Evolutionary conservation across 2,888 invertebrate genomes (phyloP).

Genomic region (Troilus luridus): DNA sequence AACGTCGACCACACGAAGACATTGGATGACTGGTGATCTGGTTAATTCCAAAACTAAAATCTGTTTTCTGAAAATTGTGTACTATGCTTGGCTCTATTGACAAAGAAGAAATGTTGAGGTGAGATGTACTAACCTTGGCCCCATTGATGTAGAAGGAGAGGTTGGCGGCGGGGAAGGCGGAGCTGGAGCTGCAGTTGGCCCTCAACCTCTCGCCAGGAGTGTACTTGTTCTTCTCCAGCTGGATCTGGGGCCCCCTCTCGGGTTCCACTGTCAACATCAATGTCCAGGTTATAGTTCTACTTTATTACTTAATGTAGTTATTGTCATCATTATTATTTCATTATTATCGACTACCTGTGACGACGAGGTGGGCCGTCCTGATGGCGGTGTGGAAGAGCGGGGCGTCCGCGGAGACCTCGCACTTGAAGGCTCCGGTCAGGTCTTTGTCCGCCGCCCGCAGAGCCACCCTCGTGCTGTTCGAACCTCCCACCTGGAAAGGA

Average conservation of each 20-base stretch:
- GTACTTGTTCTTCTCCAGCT: constrained; percentile 70
- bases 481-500: constrained; percentile 67
- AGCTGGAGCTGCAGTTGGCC: constrained; percentile 70
- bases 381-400: constrained; percentile 80
- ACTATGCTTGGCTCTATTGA: no score
- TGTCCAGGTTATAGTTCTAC: background rate
- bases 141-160: constrained; percentile 71
- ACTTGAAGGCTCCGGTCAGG: constrained; percentile 79
- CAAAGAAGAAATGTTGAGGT: no score
- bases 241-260: constrained; percentile 68
- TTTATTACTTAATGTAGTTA: background rate
- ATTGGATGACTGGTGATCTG: no score
- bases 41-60: no score
- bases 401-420: constrained; percentile 81
- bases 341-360: constrained; percentile 75
- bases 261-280: constrained; percentile 69
- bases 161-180: constrained; percentile 70
- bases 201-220: constrained; percentile 70
- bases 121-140: constrained; percentile 68
- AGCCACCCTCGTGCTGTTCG: constrained; percentile 79
- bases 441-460: constrained; percentile 78
- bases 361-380: constrained; percentile 75
- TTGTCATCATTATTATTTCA: background rate
- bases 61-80: no score
- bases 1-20: no score